Base-by-base conservation (phyloP, 2,797 vertebrate species). In the Paramormyrops hopkinsi region DNA sequence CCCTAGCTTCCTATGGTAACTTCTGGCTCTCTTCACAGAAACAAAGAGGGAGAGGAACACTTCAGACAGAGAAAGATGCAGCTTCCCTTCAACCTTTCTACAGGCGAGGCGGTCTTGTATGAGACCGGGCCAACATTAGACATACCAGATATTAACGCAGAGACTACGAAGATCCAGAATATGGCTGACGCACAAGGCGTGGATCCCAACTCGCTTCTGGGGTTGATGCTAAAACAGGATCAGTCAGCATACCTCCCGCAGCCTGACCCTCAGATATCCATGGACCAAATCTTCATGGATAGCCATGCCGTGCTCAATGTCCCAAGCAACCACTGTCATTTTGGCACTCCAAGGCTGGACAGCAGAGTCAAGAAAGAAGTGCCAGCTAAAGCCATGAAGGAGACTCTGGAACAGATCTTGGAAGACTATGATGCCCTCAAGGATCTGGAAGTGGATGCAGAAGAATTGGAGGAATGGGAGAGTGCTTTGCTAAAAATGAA, bases 41-140 rank as follows among this genome's bases (percentile, higher is more conserved):
- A 94, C 2, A 92, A 94, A n/a, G 94, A 95, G 88, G 94, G 94
- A 7, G 94, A 94, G 89, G 93, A 94, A 37, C 93, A 95, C 41
- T 14, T 94, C 53, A 91, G 62, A 12, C 93, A 93, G 90, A 91
- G 94, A 8, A 90, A 91, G 25, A 87, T 89, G 91, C 92, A 94
- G 90, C 90, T 94, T 0, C 93, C 94, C 1, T 95, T 95, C 89
- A 92, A 89, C 90, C 89, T 94, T 0, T 87, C 94, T 89, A 92
- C 93, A 0, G 94, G 94, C 0, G 94, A 94, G 51, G 93, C 92
- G 0, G 91, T 94, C 56, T 91, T 95, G 1, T 95, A 94, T 0
- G 91, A 93, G 12, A 79, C 25, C 25, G 46, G 33, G 1, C 86
- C 88, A 1, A 90, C 89, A 33, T 56, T 90, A 56, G 91, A 94